These are phyloP conservation scores for Steinernema hermaphroditum DNA, from an alignment of 2,888 invertebrate genomes.

Conservation along the genomic window DNA sequence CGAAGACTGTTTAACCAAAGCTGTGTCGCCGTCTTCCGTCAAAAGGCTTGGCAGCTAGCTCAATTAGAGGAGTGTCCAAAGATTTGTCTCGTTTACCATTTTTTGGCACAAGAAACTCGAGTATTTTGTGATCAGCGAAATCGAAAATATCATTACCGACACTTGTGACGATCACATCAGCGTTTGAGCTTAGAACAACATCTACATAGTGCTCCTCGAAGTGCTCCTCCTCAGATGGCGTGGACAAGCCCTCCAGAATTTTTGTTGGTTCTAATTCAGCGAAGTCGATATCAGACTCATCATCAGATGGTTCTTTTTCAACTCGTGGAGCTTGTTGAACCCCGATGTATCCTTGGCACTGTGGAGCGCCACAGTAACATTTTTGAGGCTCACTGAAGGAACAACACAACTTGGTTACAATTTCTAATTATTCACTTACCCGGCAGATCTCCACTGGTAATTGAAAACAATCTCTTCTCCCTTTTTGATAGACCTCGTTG, in stretches of 20 bases:
- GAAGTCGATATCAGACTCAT: background rate
- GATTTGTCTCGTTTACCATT: too few relatives aligned
- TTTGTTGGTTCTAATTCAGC: slow-evolving; percentile 1
- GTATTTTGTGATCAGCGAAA: too few relatives aligned
- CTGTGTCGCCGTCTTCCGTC: too few relatives aligned
- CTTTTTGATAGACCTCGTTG: background rate
- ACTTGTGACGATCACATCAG: too few relatives aligned
- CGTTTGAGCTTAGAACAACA: too few relatives aligned
- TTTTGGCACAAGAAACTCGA: too few relatives aligned
- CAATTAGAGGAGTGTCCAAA: too few relatives aligned
- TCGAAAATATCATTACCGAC: too few relatives aligned
- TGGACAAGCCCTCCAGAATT: background rate
- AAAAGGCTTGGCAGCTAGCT: too few relatives aligned
- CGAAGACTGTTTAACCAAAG: too few relatives aligned
- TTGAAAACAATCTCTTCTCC: background rate
- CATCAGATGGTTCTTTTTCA: background rate
- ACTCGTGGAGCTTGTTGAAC: slow-evolving; percentile 37
- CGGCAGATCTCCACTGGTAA: slow-evolving; percentile 85
- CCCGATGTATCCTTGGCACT: slow-evolving; percentile 92
- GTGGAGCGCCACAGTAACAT: slow-evolving; percentile 85
- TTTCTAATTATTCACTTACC: slow-evolving; percentile 71
- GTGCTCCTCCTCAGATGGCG: background rate
- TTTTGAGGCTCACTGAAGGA: slow-evolving; percentile 82
- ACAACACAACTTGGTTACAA: background rate
- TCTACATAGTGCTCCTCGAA: too few relatives aligned